Evolutionary conservation across 2,888 invertebrate genomes (phyloP), one percentile per base, ranked within the genome.

Genomic region (Plutella xylostella): DNA sequence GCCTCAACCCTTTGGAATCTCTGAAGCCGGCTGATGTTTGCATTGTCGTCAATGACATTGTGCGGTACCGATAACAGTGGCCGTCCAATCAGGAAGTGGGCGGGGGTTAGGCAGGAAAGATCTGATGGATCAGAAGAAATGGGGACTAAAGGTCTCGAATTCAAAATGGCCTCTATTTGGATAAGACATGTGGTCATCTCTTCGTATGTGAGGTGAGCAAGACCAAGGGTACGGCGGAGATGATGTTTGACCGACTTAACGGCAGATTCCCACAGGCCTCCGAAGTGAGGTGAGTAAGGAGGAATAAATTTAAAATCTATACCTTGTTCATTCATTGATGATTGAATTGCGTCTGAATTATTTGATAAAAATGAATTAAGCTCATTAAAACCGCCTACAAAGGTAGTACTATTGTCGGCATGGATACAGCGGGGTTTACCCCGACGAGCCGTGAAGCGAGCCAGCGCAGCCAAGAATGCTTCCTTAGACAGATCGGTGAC

Each of bases 251-350:
- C 17, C 12, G 43, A 34, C 3, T 17, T 20, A 21, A 43, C 34
- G 4, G 34, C 34, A 2, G 34, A 30, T 31, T 43, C 43, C 47
- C 45, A 50, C 1, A 55, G 35, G 2, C 54, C 55, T 15, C 49
- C 51, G 30, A 59, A 59, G 20, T 57, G 52, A 37, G 58, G 56
- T 48, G 56, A 48, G 40, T 56, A 55, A 12, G 56, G 19, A 1
- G 57, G 56, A 6, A 20, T 30, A 34, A 60, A 60, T 4, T 15
- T 22, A 43, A 60, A 58, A 33, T 54, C 51, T 1, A 58, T 53
- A 7, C 48, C 48, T 48, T 58, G 45, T 15, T 52, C 40, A 41
- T 41, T 38, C 39, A 54, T 54, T 52, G 56, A 55, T n/a, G 56
- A 52, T 51, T 30, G 14, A 11, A 43, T 17, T 18, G n/a, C 7